These are phyloP conservation scores for Dryomyza anilis DNA, from an alignment of 2,888 invertebrate species.

Conservation along the genomic window DNA sequence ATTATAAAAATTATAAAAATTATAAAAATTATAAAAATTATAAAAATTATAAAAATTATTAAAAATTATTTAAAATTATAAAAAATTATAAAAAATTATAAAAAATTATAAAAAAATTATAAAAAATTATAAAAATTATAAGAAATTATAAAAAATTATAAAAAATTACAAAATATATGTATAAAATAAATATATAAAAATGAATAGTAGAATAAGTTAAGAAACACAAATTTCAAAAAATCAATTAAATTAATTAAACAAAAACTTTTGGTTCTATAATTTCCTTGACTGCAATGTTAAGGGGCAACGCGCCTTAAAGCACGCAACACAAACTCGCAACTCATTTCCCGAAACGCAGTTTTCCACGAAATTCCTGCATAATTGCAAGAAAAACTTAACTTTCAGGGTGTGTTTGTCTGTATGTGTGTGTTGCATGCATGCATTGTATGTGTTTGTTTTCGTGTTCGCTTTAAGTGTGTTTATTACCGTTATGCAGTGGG, in stretches of 20 bases:
- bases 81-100: background rate
- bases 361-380: background rate
- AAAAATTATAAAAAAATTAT: background rate
- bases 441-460: background rate
- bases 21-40: background rate
- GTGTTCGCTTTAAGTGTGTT: background rate
- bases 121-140: background rate
- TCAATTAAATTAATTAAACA: background rate
- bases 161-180: too few relatives aligned
- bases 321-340: background rate
- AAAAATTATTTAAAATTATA: background rate
- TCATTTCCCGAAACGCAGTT: conserved; percentile 3
- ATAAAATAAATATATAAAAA: background rate
- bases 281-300: background rate
- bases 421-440: background rate
- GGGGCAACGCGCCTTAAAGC: background rate
- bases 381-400: background rate
- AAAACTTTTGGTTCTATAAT: background rate
- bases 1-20: background rate
- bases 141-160: background rate
- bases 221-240: background rate
- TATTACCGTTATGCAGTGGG: background rate
- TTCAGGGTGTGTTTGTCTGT: background rate
- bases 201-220: background rate
- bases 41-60: background rate